Conservation (phyloP, 2,888 invertebrate genomes). For the Dilophus febrilis region DNA sequence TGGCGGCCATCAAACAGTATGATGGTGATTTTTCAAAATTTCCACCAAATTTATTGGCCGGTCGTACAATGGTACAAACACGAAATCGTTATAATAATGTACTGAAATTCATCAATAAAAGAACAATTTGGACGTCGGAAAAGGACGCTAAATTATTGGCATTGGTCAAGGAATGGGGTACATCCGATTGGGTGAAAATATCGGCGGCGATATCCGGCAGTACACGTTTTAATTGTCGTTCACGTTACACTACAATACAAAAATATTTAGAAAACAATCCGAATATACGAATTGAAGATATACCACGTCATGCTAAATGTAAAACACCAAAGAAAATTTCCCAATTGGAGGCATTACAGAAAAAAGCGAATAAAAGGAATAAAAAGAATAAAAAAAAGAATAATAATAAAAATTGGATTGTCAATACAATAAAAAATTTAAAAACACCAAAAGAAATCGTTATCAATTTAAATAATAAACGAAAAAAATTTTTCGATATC, state of each 20-base stretch:
- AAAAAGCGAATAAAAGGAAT: too few relatives aligned
- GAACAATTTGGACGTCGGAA: conserved; percentile 39
- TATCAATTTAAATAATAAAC: too few relatives aligned
- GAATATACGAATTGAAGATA: conserved; percentile 17
- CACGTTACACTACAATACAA: conserved; percentile 38
- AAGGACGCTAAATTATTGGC: conserved; percentile 43
- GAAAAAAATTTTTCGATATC: too few relatives aligned
- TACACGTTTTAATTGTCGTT: conserved; percentile 39
- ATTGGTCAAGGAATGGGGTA: conserved; percentile 33
- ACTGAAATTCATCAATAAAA: conserved; percentile 21
- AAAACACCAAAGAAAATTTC: too few relatives aligned
- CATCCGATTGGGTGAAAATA: conserved; percentile 35
- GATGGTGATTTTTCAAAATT: conserved; percentile 41
- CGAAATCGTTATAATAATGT: conserved; percentile 40
- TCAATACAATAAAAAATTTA: too few relatives aligned
- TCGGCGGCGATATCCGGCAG: conserved; percentile 35
- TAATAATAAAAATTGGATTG: too few relatives aligned
- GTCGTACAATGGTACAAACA: conserved; percentile 43
- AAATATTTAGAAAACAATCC: conserved; percentile 36
- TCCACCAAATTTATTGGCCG: conserved; percentile 38
- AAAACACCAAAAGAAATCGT: too few relatives aligned
- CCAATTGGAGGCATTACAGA: too few relatives aligned
- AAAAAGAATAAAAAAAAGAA: too few relatives aligned
- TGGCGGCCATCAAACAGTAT: conserved; percentile 42
- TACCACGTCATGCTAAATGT: too few relatives aligned